These are phyloP conservation scores for Elgonia sp. DNA, from an alignment of 2,888 invertebrate species.

Conservation along the genomic window DNA sequence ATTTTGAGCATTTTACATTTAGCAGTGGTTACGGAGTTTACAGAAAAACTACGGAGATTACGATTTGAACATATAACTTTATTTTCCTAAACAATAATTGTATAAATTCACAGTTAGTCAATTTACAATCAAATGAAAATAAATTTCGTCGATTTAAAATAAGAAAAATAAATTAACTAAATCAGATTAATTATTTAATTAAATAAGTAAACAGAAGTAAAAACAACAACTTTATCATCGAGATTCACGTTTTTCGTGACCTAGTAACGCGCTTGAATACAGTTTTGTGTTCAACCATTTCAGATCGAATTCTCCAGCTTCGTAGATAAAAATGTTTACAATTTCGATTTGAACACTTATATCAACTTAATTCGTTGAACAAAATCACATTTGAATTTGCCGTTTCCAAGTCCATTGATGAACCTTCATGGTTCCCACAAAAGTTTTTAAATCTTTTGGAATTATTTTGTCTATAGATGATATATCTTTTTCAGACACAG, in stretches of 20 bases:
- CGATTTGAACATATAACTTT: conserved; percentile 9
- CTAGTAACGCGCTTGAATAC: conserved; percentile 7
- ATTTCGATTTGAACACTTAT: conserved; percentile 23
- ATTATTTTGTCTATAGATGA: conserved; percentile 23
- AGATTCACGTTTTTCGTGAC: conserved; percentile 8
- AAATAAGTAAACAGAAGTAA: not conserved
- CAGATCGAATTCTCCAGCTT: not conserved
- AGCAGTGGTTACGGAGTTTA: conserved; percentile 21
- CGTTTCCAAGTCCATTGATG: conserved; percentile 56
- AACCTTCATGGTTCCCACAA: conserved; percentile 50
- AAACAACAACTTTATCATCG: conserved; percentile 2
- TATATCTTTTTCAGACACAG: conserved; percentile 32
- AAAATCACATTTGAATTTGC: conserved; percentile 8
- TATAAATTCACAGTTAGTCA: conserved; percentile 7
- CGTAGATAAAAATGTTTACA: conserved; percentile 22
- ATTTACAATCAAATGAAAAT: not conserved
- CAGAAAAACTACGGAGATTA: conserved; percentile 20
- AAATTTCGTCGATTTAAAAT: not conserved
- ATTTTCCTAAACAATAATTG: conserved; percentile 8
- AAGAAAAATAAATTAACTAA: not conserved
- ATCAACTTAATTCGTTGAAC: conserved; percentile 47
- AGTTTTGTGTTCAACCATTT: conserved; percentile 5
- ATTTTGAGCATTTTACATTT: conserved; percentile 16
- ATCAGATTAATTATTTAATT: conserved; percentile 1
- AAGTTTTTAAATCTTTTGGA: conserved; percentile 24